Evolutionary conservation across 2,113 vertebrate species (phyloP).

Genomic region (Eupsittula cactorum): DNA sequence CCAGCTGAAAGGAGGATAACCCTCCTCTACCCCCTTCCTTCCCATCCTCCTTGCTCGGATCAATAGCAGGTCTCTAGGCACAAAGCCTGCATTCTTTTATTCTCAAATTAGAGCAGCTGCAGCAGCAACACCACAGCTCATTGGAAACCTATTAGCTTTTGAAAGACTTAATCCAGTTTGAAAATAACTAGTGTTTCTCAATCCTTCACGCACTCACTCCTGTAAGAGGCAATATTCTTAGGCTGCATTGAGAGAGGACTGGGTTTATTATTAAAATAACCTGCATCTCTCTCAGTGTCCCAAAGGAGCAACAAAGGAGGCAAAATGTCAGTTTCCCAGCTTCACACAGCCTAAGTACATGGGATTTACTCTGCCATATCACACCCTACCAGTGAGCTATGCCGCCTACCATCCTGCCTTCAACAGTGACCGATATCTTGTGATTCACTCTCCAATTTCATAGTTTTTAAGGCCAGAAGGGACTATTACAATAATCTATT

Average conservation of each 20-base stretch:
- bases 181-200: constrained; percentile 73
- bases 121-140: constrained; percentile 72
- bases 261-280: constrained; percentile 36
- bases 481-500: constrained; percentile 43
- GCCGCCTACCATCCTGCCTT: not conserved
- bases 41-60: constrained; percentile 67
- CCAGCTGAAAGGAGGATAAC: constrained; percentile 69
- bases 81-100: constrained; percentile 86
- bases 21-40: constrained; percentile 49
- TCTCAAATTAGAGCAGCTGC: constrained; percentile 87
- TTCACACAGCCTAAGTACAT: constrained; percentile 19
- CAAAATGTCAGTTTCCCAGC: constrained; percentile 60
- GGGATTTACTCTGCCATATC: constrained; percentile 8
- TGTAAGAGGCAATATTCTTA: constrained; percentile 17
- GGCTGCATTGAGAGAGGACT: not conserved
- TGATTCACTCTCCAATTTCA: constrained; percentile 41
- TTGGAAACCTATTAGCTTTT: constrained; percentile 84
- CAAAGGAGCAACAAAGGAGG: constrained; percentile 51
- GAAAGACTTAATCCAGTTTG: constrained; percentile 79
- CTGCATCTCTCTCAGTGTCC: not conserved
- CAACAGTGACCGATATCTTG: not conserved
- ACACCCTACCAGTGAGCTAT: not conserved
- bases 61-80: constrained; percentile 77
- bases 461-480: constrained; percentile 33
- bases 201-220: constrained; percentile 39